Conservation (phyloP, 2,888 invertebrate genomes). For the Dioctria linearis region DNA sequence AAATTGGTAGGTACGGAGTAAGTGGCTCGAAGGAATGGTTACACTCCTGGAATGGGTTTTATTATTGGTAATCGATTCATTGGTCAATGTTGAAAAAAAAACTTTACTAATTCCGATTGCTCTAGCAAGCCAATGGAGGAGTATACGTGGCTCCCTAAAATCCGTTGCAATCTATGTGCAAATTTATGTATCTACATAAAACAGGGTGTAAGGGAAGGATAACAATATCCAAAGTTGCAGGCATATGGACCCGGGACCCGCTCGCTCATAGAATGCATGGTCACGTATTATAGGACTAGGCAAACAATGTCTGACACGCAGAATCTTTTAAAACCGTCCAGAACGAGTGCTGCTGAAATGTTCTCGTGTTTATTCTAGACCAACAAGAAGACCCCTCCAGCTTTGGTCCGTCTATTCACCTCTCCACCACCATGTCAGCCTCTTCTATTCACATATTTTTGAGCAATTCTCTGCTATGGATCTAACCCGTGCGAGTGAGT, state of each 20-base stretch:
- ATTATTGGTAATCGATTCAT: too few species aligned
- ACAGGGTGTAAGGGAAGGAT: slow-evolving; percentile 4
- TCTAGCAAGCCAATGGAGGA: too few species aligned
- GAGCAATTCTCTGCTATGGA: slow-evolving; percentile 9
- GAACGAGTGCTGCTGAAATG: slow-evolving; percentile 10
- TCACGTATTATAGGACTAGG: slow-evolving; percentile 18
- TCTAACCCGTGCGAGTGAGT: neutral
- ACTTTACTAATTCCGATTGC: too few species aligned
- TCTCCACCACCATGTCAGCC: neutral
- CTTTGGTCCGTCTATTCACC: neutral
- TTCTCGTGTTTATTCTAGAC: slow-evolving; percentile 15
- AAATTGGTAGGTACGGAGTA: neutral
- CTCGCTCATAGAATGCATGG: slow-evolving; percentile 20
- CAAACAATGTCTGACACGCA: slow-evolving; percentile 42
- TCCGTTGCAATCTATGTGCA: too few species aligned
- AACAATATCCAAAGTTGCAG: neutral
- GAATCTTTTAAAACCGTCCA: slow-evolving; percentile 16
- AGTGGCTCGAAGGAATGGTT: too few species aligned
- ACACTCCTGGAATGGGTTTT: too few species aligned
- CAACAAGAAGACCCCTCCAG: slow-evolving; percentile 6
- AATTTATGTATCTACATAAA: neutral
- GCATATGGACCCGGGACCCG: too few species aligned
- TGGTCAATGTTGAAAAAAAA: too few species aligned
- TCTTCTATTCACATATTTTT: too few species aligned
- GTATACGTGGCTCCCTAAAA: too few species aligned